Evolutionary conservation across 2,797 vertebrate genomes (phyloP).

Genomic region (Oophaga sylvatica): DNA sequence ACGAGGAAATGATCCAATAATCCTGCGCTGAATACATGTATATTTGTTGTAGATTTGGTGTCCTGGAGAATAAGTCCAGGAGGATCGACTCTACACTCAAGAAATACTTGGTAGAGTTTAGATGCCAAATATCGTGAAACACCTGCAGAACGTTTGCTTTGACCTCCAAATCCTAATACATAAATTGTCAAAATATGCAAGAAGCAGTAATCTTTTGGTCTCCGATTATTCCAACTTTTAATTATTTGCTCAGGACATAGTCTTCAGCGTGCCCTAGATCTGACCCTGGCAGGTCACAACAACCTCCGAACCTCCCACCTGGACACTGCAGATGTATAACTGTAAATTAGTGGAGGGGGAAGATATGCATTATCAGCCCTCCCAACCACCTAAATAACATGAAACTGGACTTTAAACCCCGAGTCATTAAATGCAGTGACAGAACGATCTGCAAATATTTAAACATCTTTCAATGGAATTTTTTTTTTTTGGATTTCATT

Average conservation of each 20-base stretch:
- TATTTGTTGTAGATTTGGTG: conserved; percentile 9
- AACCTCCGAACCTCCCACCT: conserved; percentile 23
- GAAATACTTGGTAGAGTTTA: conserved; percentile 12
- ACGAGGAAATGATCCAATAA: neutral
- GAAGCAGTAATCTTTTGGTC: neutral
- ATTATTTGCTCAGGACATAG: conserved; percentile 20
- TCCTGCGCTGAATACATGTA: neutral
- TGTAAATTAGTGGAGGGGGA: neutral
- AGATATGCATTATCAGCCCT: neutral
- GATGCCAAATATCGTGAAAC: conserved; percentile 6
- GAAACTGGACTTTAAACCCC: conserved; percentile 44
- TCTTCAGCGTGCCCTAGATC: neutral
- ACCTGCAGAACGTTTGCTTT: neutral
- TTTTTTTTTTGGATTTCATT: neutral
- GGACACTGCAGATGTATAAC: neutral
- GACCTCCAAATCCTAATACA: neutral
- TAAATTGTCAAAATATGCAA: conserved; percentile 43
- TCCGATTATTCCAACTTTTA: neutral
- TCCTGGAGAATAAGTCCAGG: conserved; percentile 4
- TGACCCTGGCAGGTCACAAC: conserved; percentile 18
- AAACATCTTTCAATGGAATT: conserved; percentile 23
- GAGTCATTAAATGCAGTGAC: conserved; percentile 1
- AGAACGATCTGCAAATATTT: conserved; percentile 57
- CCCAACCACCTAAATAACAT: neutral
- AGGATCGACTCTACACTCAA: neutral